Conservation (phyloP, 2,797 vertebrate genomes). For the Eulemur rubriventer region DNA sequence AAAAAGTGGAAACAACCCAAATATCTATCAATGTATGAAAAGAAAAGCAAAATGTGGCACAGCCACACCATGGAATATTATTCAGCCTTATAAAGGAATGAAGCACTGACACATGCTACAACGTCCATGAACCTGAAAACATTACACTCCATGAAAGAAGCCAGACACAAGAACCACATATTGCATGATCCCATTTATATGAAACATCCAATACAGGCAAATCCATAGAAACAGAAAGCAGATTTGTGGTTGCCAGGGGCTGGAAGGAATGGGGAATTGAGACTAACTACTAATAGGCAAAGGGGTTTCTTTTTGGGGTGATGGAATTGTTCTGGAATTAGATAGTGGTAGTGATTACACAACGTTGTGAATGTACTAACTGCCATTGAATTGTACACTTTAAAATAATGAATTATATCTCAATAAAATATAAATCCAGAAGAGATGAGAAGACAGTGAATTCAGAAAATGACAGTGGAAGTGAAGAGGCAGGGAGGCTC, state of each 20-base stretch:
- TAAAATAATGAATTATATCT: neutral
- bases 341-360: neutral
- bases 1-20: neutral
- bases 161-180: neutral
- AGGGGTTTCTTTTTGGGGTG: neutral
- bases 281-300: neutral
- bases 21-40: neutral
- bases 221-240: neutral
- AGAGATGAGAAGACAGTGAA: neutral
- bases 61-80: neutral
- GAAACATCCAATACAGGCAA: neutral
- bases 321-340: neutral
- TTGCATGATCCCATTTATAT: neutral
- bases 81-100: neutral
- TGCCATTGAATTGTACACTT: neutral
- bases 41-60: neutral
- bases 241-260: neutral
- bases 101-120: neutral
- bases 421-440: neutral
- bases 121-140: neutral
- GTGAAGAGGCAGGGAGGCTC: neutral
- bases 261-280: neutral
- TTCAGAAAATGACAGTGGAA: neutral
- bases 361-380: neutral
- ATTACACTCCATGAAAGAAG: neutral